Base-by-base conservation (phyloP, 2,113 vertebrate species). In the Rhodinocichla rosea region DNA sequence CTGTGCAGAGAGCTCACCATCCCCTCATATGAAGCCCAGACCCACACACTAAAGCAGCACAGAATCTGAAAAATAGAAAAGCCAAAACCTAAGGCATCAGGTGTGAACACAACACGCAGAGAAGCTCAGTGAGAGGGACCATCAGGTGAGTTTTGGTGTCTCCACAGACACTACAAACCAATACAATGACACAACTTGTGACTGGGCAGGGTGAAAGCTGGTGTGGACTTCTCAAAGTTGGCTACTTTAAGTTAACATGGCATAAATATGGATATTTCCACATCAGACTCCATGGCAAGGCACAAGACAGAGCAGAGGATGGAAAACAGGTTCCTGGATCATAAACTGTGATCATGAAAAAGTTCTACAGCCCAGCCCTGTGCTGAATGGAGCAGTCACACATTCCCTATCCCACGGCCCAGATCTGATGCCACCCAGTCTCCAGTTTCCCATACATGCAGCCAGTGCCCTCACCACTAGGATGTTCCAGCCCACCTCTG, bases 121-220 rank as follows among this genome's bases (percentile, higher is more conserved):
- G 30, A 14, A 73, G 60, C 11, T 12, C 23, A 45, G 37, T 26
- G 17, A 86, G 24, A 76, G 13, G 4, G 15, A 68, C 17, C 3
- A 10, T n/a, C 28, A 49, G 13, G n/a, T 50, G 56, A 67, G n/a
- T 35, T 89, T 42, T 62, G 45, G 42, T 2, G 4, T 20, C 47
- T 71, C 56, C 47, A 35, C 9, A 50, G 30, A 15, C 9, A 40
- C 11, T 5, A 26, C 4, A 73, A 47, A 64, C 6, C 11, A 40
- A 14, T 2, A 3, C 0, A 33, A 15, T 59, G 20, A 55, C 13
- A n/a, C 20, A 71, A 0, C 9, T 59, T 0, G 0, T 30, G 44
- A 13, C n/a, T 15, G 15, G 33, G 12, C 10, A 62, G 60, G 53
- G 15, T 20, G 4, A 77, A 65, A 65, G n/a, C 3, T 45, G 17